Conservation (phyloP, 2,888 invertebrate genomes). For the Reticulitermes lucifugus region DNA sequence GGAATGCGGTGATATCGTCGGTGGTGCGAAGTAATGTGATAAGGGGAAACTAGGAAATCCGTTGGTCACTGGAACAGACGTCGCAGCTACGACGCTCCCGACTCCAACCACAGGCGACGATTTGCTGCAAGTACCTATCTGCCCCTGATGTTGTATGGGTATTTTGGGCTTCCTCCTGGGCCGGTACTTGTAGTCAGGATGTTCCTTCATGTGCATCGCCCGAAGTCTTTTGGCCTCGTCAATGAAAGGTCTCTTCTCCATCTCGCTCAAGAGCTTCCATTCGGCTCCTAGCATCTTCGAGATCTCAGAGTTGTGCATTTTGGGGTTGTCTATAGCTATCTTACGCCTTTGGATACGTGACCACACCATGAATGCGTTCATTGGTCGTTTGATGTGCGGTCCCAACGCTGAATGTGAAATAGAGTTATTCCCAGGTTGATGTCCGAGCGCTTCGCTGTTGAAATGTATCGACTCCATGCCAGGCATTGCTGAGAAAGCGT, state of each 20-base stretch:
- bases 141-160: conserved; percentile 67
- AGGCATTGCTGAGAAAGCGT: background rate
- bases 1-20: conserved; percentile 66
- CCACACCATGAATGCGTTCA: conserved; percentile 99
- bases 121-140: conserved; percentile 55
- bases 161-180: conserved; percentile 88
- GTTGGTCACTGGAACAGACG: background rate
- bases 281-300: conserved; percentile 92
- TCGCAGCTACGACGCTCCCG: background rate
- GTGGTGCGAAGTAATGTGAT: conserved; percentile 74
- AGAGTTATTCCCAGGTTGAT: conserved; percentile 56
- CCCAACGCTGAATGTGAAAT: conserved; percentile 64
- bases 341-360: conserved; percentile 90
- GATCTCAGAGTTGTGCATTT: conserved; percentile 91
- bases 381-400: conserved; percentile 93
- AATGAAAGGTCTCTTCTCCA: conserved; percentile 92
- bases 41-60: conserved; percentile 73
- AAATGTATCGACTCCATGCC: background rate
- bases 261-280: conserved; percentile 90
- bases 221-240: conserved; percentile 93
- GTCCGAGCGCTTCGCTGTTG: background rate
- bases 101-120: conserved; percentile 48
- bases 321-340: conserved; percentile 94
- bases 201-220: conserved; percentile 90
- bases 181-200: conserved; percentile 91